phyloP scores from a whole-genome alignment of 1,140 invertebrate genomes.

The Augochlora pura region DNA sequence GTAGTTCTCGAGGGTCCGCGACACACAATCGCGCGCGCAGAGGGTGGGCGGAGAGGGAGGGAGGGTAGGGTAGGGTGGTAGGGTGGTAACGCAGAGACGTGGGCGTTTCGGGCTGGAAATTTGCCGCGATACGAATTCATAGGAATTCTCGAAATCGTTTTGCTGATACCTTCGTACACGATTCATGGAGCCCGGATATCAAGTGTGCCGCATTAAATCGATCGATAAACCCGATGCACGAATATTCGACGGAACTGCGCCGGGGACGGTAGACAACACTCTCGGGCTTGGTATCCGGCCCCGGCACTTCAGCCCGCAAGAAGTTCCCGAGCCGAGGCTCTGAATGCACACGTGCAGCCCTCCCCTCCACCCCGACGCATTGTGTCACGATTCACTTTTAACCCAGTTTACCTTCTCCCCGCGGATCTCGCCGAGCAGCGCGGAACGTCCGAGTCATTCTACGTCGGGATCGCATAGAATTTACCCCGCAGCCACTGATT shows the following conservation, averaged over 20 bases:
- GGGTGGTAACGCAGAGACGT: neutral
- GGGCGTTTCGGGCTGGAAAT: neutral
- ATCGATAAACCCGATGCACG: neutral
- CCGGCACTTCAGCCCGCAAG: neutral
- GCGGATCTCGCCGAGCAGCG: neutral
- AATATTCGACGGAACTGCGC: neutral
- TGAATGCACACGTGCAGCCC: neutral
- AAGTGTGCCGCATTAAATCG: neutral
- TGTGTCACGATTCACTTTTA: slow-evolving; percentile 8
- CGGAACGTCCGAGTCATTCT: too few species aligned
- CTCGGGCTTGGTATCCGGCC: neutral
- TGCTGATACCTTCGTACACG: neutral
- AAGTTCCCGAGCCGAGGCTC: neutral
- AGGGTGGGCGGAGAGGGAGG: too few species aligned
- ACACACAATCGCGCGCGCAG: too few species aligned
- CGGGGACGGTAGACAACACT: neutral
- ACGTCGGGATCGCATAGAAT: too few species aligned
- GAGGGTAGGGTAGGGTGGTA: too few species aligned
- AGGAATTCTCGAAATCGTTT: neutral
- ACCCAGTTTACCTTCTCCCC: slow-evolving; percentile 18
- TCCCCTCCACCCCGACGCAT: too few species aligned
- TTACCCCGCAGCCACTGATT: too few species aligned
- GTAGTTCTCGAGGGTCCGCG: too few species aligned
- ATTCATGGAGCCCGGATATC: neutral
- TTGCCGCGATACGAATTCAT: neutral